A percentile compares a stretch with the other conserved stretches of the same genome.
Evolutionary conservation across 1,140 invertebrate genomes (phyloP).

Genomic region (Zophobas morio): DNA sequence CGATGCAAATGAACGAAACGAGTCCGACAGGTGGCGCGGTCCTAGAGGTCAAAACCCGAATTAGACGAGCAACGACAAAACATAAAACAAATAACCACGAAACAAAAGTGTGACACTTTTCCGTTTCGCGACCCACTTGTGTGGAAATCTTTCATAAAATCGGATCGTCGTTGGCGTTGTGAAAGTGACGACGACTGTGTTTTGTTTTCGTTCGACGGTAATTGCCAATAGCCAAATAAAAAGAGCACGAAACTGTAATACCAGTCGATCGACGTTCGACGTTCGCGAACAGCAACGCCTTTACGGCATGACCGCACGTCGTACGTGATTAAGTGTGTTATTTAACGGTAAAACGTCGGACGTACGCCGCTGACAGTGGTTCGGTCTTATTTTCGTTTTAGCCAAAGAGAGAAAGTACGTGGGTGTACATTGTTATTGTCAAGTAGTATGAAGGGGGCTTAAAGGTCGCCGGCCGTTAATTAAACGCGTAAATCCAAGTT

Average conservation of each 20-base stretch:
- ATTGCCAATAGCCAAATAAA: too few species aligned
- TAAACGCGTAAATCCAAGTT: conserved; percentile 2
- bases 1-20: background rate
- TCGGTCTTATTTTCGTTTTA: background rate
- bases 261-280: too few species aligned
- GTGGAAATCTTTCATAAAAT: conserved; percentile 27
- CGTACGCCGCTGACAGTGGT: background rate
- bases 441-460: background rate
- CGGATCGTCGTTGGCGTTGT: conserved; percentile 10
- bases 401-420: conserved; percentile 17
- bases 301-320: too few species aligned
- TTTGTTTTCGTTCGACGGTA: conserved; percentile 29
- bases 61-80: background rate
- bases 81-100: background rate
- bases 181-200: conserved; percentile 10
- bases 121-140: conserved; percentile 20
- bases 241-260: too few species aligned
- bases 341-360: background rate
- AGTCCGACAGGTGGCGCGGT: background rate
- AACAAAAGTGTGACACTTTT: conserved; percentile 28
- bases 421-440: conserved; percentile 20
- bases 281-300: too few species aligned
- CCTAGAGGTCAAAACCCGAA: background rate
- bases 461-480: conserved; percentile 28
- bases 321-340: background rate